Percentiles rank a stretch among this genome's conserved stretches.
phyloP scores from a whole-genome alignment of 2,797 vertebrate genomes.

The Phoeniculus purpureus region DNA sequence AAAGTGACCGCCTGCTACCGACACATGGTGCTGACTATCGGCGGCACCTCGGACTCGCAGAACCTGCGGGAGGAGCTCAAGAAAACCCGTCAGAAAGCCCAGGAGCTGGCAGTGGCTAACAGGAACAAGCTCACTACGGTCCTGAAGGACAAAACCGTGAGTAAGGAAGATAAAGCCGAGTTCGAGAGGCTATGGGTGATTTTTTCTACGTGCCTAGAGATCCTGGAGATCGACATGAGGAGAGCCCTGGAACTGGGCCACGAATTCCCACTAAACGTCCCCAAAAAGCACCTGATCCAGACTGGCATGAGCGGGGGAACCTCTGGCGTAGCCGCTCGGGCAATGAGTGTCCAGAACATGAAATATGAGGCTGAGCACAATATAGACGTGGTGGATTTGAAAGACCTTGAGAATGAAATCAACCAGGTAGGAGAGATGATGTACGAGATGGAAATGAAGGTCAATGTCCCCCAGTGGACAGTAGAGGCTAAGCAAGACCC shows the following conservation, averaged over 20 bases:
- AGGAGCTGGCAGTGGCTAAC: constrained; percentile 90
- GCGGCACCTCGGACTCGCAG: constrained; percentile 94
- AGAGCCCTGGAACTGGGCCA: constrained; percentile 91
- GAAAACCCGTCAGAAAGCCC: constrained; percentile 92
- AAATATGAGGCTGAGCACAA: constrained; percentile 88
- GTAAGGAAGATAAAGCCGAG: constrained; percentile 89
- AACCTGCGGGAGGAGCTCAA: constrained; percentile 94
- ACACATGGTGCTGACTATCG: constrained; percentile 91
- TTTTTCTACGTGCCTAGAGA: constrained; percentile 95
- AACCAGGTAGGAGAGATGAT: constrained; percentile 92
- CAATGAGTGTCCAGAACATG: constrained; percentile 94
- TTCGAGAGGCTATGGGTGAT: constrained; percentile 97
- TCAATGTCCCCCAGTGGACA: constrained; percentile 95
- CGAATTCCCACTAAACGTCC: constrained; percentile 91
- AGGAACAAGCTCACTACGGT: constrained; percentile 87
- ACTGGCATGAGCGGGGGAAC: constrained; percentile 93
- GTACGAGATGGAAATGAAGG: constrained; percentile 98
- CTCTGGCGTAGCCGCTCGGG: constrained; percentile 87
- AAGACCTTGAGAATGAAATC: constrained; percentile 90
- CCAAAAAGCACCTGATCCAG: constrained; percentile 91
- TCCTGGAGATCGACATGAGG: constrained; percentile 96
- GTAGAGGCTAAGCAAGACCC: constrained; percentile 93
- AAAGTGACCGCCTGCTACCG: constrained; percentile 94
- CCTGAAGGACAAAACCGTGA: constrained; percentile 87
- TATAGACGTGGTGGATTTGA: constrained; percentile 89